Percentiles rank a stretch among this genome's conserved stretches.
Evolutionary conservation across 2,888 invertebrate genomes (phyloP).

Genomic region (Griposia aprilina): DNA sequence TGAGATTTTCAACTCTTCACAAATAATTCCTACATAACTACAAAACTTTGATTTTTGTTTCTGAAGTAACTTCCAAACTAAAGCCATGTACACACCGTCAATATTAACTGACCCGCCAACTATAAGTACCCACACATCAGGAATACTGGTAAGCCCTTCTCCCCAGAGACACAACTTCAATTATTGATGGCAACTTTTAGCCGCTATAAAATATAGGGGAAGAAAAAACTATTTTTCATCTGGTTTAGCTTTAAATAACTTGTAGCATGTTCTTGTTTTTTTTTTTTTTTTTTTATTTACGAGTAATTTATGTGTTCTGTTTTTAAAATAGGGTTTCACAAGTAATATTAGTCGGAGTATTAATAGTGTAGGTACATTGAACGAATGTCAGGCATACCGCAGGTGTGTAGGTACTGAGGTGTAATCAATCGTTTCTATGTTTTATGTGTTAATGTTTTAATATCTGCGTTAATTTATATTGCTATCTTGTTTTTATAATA

Average conservation of each 20-base stretch:
- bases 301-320: constrained; percentile 49
- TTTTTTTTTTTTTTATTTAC: constrained; percentile 61
- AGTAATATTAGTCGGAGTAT: constrained; percentile 53
- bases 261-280: constrained; percentile 63
- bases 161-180: constrained; percentile 87
- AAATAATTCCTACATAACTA: constrained; percentile 10
- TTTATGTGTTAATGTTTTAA: constrained; percentile 60
- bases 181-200: constrained; percentile 90
- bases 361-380: constrained; percentile 49
- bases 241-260: constrained; percentile 85
- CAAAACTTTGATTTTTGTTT: constrained; percentile 29
- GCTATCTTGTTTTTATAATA: constrained; percentile 15
- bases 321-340: constrained; percentile 60
- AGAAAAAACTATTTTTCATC: constrained; percentile 83
- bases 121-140: constrained; percentile 67
- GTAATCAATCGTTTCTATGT: constrained; percentile 54
- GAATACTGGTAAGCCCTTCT: constrained; percentile 82
- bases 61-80: constrained; percentile 43
- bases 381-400: constrained; percentile 54
- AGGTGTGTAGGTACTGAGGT: constrained; percentile 50
- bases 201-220: constrained; percentile 87
- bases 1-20: background rate
- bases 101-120: constrained; percentile 64
- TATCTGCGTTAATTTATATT: constrained; percentile 47
- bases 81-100: constrained; percentile 58